Conservation (phyloP, 2,797 vertebrate species). For the Gambelia wislizenii region DNA sequence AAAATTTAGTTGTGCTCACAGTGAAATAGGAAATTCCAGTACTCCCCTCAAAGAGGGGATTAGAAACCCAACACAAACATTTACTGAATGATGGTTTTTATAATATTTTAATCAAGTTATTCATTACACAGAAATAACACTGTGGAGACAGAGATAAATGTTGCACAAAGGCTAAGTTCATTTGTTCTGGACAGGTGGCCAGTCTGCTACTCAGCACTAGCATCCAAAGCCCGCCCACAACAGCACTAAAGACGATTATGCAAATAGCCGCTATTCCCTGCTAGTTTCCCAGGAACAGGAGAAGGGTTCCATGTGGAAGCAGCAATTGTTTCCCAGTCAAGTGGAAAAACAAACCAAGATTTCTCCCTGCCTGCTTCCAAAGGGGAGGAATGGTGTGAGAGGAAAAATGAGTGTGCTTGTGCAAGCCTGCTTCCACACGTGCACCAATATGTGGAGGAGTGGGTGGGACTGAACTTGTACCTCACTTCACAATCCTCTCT, state of each 20-base stretch:
- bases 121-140: slow-evolving; percentile 70
- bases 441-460: slow-evolving; percentile 49
- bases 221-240: slow-evolving; percentile 79
- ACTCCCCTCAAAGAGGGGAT: slow-evolving; percentile 8
- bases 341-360: slow-evolving; percentile 76
- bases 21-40: slow-evolving; percentile 55
- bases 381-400: slow-evolving; percentile 30
- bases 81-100: slow-evolving; percentile 61
- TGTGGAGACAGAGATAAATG: slow-evolving; percentile 73
- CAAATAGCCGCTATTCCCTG: slow-evolving; percentile 80
- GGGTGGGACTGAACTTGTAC: slow-evolving; percentile 24
- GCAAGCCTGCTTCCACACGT: background rate
- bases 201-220: slow-evolving; percentile 69
- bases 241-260: slow-evolving; percentile 87
- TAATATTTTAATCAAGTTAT: slow-evolving; percentile 78
- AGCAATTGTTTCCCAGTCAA: slow-evolving; percentile 79
- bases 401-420: background rate
- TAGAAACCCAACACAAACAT: slow-evolving; percentile 57
- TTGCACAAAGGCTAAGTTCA: slow-evolving; percentile 78
- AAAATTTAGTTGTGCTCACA: slow-evolving; percentile 58
- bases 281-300: slow-evolving; percentile 87
- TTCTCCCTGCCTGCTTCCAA: background rate
- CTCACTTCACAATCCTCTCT: background rate
- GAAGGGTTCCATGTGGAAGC: slow-evolving; percentile 76
- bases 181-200: slow-evolving; percentile 90